Evolutionary conservation across 1,140 invertebrate genomes (phyloP).

Genomic region (Penaeus chinensis): DNA sequence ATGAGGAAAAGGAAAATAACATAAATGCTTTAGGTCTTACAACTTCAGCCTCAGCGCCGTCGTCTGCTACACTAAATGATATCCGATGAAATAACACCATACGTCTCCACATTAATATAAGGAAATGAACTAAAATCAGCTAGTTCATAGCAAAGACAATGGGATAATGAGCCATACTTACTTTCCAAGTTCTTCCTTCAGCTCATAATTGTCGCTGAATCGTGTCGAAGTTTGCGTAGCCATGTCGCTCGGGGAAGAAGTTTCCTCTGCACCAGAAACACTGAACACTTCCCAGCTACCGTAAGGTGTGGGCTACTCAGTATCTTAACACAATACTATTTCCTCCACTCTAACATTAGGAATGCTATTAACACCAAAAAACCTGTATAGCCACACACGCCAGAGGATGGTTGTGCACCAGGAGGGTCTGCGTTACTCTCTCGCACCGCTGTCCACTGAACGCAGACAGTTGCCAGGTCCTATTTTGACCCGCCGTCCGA

Average conservation of each 20-base stretch:
- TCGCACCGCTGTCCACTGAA: slow-evolving; percentile 56
- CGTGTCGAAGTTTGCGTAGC: slow-evolving; percentile 69
- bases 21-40: too few species aligned
- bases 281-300: slow-evolving; percentile 50
- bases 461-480: slow-evolving; percentile 56
- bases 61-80: too few species aligned
- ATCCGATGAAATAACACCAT: too few species aligned
- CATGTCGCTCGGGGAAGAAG: slow-evolving; percentile 62
- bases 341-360: slow-evolving; percentile 54
- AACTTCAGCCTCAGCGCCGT: too few species aligned
- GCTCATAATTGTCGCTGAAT: slow-evolving; percentile 99
- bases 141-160: background rate
- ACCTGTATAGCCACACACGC: slow-evolving; percentile 41
- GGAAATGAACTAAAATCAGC: slow-evolving; percentile 2
- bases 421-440: slow-evolving; percentile 41
- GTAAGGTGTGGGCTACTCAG: slow-evolving; percentile 41
- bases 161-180: slow-evolving; percentile 75
- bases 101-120: background rate
- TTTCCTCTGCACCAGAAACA: slow-evolving; percentile 51
- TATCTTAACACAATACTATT: slow-evolving; percentile 46
- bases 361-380: slow-evolving; percentile 50
- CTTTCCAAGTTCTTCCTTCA: slow-evolving; percentile 99
- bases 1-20: too few species aligned
- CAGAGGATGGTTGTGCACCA: slow-evolving; percentile 44
- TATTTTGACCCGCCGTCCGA: slow-evolving; percentile 47